These are phyloP conservation scores for Poecilia gillii DNA, from an alignment of 2,797 vertebrate species.

Conservation along the genomic window DNA sequence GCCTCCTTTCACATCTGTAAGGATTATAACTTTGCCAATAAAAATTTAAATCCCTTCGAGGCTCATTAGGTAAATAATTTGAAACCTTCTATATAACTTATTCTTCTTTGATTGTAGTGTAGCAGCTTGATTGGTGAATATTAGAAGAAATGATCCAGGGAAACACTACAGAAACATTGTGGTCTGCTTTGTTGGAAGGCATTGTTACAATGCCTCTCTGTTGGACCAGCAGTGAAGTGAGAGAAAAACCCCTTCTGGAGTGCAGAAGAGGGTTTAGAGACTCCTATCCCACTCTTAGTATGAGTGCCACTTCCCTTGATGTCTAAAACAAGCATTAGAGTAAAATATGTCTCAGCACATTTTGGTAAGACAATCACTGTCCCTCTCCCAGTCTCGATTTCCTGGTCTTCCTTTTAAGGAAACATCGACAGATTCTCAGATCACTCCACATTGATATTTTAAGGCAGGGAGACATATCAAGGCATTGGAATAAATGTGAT, in stretches of 20 bases:
- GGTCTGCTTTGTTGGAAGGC: slow-evolving; percentile 13
- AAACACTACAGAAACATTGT: slow-evolving; percentile 12
- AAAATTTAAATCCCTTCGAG: slow-evolving; percentile 62
- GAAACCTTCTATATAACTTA: slow-evolving; percentile 40
- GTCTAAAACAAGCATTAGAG: slow-evolving; percentile 54
- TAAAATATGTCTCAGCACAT: slow-evolving; percentile 75
- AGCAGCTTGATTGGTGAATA: slow-evolving; percentile 21
- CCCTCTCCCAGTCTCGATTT: slow-evolving; percentile 65
- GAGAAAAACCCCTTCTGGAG: slow-evolving; percentile 21
- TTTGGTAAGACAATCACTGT: slow-evolving; percentile 76
- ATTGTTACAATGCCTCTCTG: neutral
- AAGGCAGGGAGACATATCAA: slow-evolving; percentile 59
- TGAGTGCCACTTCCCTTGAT: slow-evolving; percentile 55
- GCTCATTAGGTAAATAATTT: slow-evolving; percentile 72
- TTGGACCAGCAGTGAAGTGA: slow-evolving; percentile 18
- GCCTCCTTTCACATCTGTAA: slow-evolving; percentile 56
- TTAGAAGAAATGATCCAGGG: neutral
- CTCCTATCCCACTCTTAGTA: slow-evolving; percentile 16
- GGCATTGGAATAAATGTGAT: slow-evolving; percentile 51
- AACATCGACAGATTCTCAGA: slow-evolving; percentile 68
- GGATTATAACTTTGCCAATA: slow-evolving; percentile 52
- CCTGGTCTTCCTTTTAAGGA: slow-evolving; percentile 69
- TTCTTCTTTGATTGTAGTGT: slow-evolving; percentile 40
- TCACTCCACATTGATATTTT: slow-evolving; percentile 70
- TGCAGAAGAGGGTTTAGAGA: neutral